Evolutionary conservation across 2,888 invertebrate species (phyloP).

Genomic region (Parnassius smintheus): DNA sequence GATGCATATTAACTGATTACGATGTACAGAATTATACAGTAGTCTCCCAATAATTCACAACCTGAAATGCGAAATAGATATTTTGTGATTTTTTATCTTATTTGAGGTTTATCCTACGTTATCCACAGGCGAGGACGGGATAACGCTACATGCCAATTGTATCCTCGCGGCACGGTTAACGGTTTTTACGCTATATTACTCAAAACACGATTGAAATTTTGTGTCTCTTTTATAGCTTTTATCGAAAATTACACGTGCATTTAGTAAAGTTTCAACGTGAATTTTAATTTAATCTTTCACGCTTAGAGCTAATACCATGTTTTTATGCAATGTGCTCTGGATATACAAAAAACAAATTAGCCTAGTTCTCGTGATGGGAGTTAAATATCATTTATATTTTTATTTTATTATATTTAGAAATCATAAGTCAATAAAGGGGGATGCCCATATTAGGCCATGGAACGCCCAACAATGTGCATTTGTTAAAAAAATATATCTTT

Average conservation of each 20-base stretch:
- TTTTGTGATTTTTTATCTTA: constrained; percentile 23
- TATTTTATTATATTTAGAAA: too few relatives aligned
- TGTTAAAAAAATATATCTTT: too few relatives aligned
- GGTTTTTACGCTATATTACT: constrained; percentile 24
- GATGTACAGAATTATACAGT: not conserved
- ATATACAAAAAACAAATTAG: too few relatives aligned
- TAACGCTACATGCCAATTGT: constrained; percentile 25
- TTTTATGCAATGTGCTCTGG: too few relatives aligned
- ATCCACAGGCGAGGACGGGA: constrained; percentile 26
- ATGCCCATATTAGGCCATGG: too few relatives aligned
- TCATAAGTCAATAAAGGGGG: too few relatives aligned
- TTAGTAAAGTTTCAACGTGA: constrained; percentile 2
- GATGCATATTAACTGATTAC: too few relatives aligned
- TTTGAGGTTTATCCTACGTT: constrained; percentile 23
- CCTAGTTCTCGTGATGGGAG: too few relatives aligned
- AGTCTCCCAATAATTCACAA: not conserved
- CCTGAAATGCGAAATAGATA: constrained; percentile 3
- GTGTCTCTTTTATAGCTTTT: constrained; percentile 21
- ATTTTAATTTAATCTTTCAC: constrained; percentile 4
- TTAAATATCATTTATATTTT: too few relatives aligned
- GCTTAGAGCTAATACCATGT: too few relatives aligned
- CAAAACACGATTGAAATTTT: constrained; percentile 26
- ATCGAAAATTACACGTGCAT: constrained; percentile 19
- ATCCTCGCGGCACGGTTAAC: constrained; percentile 26
- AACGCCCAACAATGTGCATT: too few relatives aligned